phyloP scores from a whole-genome alignment of 35 echinoderm and acorn worm genomes.

The Stichopus chloronotus region DNA sequence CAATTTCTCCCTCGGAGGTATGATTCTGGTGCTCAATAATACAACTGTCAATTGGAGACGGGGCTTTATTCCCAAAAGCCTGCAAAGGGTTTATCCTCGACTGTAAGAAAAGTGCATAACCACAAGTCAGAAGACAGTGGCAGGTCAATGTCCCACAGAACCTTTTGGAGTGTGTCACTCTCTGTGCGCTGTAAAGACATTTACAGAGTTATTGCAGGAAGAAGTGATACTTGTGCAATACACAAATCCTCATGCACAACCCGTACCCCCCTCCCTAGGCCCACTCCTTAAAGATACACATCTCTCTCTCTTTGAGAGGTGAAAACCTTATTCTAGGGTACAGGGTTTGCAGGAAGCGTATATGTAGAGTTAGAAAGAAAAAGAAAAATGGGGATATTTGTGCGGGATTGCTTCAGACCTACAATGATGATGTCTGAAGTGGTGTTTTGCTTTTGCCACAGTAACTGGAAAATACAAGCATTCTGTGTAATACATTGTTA shows the following conservation, averaged over 20 bases:
- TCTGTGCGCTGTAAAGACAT: no score
- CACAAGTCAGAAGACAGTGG: not conserved
- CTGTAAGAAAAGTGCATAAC: slow-evolving; percentile 16
- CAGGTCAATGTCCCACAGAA: slow-evolving; percentile 30
- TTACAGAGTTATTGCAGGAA: no score
- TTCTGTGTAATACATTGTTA: no score
- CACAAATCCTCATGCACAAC: not conserved
- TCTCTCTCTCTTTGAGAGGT: no score
- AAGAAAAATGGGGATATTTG: no score
- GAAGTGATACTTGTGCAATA: not conserved
- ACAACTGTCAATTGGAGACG: slow-evolving; percentile 35
- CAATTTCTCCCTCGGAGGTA: slow-evolving; percentile 36
- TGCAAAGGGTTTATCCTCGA: not conserved
- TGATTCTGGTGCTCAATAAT: slow-evolving; percentile 30
- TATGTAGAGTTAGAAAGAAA: no score
- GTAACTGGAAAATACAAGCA: no score
- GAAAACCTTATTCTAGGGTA: no score
- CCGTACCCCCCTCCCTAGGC: not conserved
- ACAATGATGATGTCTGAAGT: no score
- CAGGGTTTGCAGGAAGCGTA: no score
- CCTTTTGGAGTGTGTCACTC: not conserved
- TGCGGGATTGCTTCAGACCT: no score
- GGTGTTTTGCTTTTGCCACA: no score
- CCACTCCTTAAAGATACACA: not conserved
- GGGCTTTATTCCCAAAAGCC: slow-evolving; percentile 20